phyloP scores from a whole-genome alignment of 2,113 vertebrate genomes.

The Rhinoderma darwinii region DNA sequence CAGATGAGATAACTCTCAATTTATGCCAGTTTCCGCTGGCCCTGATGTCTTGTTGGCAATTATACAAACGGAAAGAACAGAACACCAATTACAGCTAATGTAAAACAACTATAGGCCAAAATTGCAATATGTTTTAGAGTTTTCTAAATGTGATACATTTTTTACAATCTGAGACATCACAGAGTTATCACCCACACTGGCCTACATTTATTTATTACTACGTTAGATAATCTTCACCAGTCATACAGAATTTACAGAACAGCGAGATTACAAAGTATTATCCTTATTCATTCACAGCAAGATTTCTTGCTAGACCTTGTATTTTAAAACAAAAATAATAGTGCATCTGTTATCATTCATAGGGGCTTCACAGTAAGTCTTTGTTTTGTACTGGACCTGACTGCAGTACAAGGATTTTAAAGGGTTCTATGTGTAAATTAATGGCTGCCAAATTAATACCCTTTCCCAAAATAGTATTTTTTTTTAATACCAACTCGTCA shows the following conservation, averaged over 20 bases:
- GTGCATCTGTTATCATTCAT: not conserved
- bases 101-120: slow-evolving; percentile 59
- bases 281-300: not conserved
- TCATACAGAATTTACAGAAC: not conserved
- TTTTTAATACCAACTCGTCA: not conserved
- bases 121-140: slow-evolving; percentile 47
- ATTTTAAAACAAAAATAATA: not conserved
- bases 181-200: not conserved
- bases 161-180: slow-evolving; percentile 17
- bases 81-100: slow-evolving; percentile 56
- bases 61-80: slow-evolving; percentile 57
- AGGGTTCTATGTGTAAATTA: not conserved
- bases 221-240: not conserved
- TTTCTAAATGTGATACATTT: not conserved
- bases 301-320: not conserved
- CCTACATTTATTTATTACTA: slow-evolving; percentile 12
- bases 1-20: slow-evolving; percentile 55
- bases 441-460: not conserved
- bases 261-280: not conserved
- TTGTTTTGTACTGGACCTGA: not conserved
- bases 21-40: slow-evolving; percentile 57
- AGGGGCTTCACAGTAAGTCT: not conserved
- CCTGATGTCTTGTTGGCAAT: slow-evolving; percentile 58
- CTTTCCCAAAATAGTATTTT: not conserved
- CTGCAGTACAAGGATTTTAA: not conserved